phyloP scores from a whole-genome alignment of 2,888 invertebrate species.

The Amphipoea oculea region DNA sequence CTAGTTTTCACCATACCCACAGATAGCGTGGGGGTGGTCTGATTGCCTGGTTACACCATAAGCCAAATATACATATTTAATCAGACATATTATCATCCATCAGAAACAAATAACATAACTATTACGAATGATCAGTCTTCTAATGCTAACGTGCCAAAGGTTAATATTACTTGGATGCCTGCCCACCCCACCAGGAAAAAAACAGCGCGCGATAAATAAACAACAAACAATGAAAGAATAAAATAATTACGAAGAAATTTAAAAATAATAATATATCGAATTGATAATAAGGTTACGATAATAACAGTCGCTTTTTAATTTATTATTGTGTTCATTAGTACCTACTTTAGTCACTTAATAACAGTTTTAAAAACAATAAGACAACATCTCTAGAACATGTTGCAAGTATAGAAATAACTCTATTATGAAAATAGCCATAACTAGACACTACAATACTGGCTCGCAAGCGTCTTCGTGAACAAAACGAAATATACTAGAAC shows the following conservation, averaged over 20 bases:
- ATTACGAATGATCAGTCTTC: conserved; percentile 23
- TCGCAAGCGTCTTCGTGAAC: conserved; percentile 18
- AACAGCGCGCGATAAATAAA: conserved; percentile 48
- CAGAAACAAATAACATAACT: conserved; percentile 14
- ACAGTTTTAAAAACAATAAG: conserved; percentile 8
- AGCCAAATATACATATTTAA: background rate
- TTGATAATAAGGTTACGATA: conserved; percentile 14
- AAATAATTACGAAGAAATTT: conserved; percentile 22
- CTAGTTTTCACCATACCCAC: background rate
- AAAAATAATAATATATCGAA: conserved; percentile 28
- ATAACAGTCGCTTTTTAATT: conserved; percentile 14
- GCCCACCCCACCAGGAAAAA: conserved; percentile 58
- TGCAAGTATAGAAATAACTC: conserved; percentile 33
- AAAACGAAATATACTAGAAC: conserved; percentile 37
- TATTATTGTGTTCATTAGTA: conserved; percentile 16
- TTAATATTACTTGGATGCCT: conserved; percentile 49
- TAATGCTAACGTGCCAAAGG: conserved; percentile 54
- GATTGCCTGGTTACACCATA: background rate
- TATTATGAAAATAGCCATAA: conserved; percentile 43
- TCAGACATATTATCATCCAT: conserved; percentile 6
- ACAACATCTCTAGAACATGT: background rate
- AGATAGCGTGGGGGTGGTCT: background rate
- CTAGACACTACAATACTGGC: conserved; percentile 13
- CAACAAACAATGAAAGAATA: conserved; percentile 38
- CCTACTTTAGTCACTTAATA: conserved; percentile 3